Evolutionary conservation across 2,888 invertebrate genomes (phyloP).

Genomic region (Cheilosia grossa): DNA sequence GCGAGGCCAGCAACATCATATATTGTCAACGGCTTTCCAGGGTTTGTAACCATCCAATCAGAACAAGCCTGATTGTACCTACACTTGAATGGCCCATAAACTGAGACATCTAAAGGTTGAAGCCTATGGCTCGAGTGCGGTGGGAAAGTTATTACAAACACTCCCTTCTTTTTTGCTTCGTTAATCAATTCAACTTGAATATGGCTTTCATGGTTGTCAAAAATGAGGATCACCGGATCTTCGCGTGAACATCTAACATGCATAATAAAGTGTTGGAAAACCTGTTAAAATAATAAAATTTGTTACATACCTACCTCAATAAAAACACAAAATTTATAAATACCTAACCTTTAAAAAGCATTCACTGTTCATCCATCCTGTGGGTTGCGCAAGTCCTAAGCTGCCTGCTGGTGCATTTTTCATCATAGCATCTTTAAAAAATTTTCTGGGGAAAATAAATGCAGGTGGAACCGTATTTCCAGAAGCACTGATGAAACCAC

Average conservation of each 20-base stretch:
- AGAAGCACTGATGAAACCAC: background rate
- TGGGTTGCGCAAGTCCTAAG: background rate
- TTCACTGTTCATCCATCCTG: slow-evolving; percentile 2
- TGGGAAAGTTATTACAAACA: background rate
- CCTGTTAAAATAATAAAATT: background rate
- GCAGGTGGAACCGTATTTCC: background rate
- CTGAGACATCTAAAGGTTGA: too few species aligned
- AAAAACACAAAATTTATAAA: background rate
- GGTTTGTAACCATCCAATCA: background rate
- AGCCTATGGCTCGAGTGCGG: background rate
- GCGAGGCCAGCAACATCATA: too few species aligned
- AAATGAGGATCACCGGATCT: background rate
- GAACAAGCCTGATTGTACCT: slow-evolving; percentile 3
- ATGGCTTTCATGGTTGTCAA: too few species aligned
- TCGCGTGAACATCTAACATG: background rate
- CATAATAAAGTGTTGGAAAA: background rate
- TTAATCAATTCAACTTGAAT: background rate
- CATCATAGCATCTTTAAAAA: background rate
- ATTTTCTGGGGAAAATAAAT: background rate
- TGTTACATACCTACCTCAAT: background rate
- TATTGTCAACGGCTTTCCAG: too few species aligned
- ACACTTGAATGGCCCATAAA: background rate
- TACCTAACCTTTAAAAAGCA: background rate
- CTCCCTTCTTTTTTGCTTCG: slow-evolving; percentile 3
- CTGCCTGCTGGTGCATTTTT: slow-evolving; percentile 12